Evolutionary conservation across 2,888 invertebrate genomes (phyloP), one percentile per base, ranked within the genome.

Genomic region (Glyphotaelius pellucidus): DNA sequence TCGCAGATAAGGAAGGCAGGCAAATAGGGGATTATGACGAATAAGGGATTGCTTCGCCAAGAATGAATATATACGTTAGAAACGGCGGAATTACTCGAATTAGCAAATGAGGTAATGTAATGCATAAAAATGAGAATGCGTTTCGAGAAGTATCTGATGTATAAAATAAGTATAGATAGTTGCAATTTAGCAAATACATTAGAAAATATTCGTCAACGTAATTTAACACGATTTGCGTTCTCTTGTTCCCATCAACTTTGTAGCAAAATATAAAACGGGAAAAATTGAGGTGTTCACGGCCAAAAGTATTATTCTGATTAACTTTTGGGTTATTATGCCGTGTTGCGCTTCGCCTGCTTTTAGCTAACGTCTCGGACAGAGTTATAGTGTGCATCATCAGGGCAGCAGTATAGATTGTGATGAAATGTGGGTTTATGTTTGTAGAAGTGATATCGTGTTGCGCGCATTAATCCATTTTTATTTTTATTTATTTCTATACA

Each of bases 1-100:
- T 67, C 67, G 19, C 19, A 67, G 67, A 67, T n/a, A n/a, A 25
- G 25, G 67, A 25, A 67, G 67, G 25, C 25, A 14, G 38, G 85
- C 19, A 47, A 42, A 86, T 86, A 30, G 19, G 86, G 86, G 86
- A 86, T 86, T 86, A 86, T 42, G 86, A 35, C 30, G 86, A 67
- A 67, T 67, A 86, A 42, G 47, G 86, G 30, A 86, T 86, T 86
- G 47, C 42, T 86, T 86, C n/a, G 25, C 42, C n/a, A 14, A 86
- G n/a, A 85, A 85, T 35, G 85, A 31, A 42, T 35, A 38, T 32
- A 32, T 85, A 30, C n/a, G n/a, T 25, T 38, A 7, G 86, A 86
- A 47, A 86, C 42, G 47, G 14, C 30, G 5, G 42, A 42, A 30
- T 86, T 86, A 86, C 42, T 86, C 25, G 83, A 67, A 67, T 67